phyloP scores from a whole-genome alignment of 2,113 vertebrate genomes.

The Pangasianodon hypophthalmus region DNA sequence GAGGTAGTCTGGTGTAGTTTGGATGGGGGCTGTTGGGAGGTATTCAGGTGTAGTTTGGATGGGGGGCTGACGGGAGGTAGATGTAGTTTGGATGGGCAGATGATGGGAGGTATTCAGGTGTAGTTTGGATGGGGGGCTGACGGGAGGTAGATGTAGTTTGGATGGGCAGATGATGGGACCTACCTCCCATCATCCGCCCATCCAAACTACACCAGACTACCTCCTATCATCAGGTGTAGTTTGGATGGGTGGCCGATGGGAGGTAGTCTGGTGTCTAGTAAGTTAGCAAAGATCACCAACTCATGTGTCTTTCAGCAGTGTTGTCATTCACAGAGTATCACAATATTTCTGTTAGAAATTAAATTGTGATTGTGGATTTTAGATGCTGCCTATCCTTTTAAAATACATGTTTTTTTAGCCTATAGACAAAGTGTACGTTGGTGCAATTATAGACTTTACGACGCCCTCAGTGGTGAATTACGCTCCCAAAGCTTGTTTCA shows the following conservation, averaged over 20 bases:
- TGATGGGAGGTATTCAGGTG: too few relatives aligned
- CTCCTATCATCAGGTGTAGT: too few relatives aligned
- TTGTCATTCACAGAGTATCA: background rate
- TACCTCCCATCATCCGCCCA: too few relatives aligned
- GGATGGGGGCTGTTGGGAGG: too few relatives aligned
- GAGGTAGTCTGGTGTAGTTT: background rate
- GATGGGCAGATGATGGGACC: too few relatives aligned
- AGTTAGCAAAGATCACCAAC: background rate
- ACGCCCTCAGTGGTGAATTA: background rate
- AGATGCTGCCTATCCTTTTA: background rate
- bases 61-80: too few relatives aligned
- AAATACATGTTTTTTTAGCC: background rate
- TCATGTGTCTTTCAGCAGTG: background rate
- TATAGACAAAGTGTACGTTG: background rate
- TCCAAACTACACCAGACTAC: too few relatives aligned
- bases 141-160: too few relatives aligned
- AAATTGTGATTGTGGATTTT: background rate
- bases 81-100: too few relatives aligned
- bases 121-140: too few relatives aligned
- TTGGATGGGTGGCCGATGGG: too few relatives aligned
- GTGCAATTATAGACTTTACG: background rate
- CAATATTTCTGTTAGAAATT: background rate
- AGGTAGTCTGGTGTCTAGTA: background rate
- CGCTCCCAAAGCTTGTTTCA: background rate
- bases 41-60: background rate